Base-by-base conservation (phyloP, 1,140 invertebrate species). In the Bombus waltoni region DNA sequence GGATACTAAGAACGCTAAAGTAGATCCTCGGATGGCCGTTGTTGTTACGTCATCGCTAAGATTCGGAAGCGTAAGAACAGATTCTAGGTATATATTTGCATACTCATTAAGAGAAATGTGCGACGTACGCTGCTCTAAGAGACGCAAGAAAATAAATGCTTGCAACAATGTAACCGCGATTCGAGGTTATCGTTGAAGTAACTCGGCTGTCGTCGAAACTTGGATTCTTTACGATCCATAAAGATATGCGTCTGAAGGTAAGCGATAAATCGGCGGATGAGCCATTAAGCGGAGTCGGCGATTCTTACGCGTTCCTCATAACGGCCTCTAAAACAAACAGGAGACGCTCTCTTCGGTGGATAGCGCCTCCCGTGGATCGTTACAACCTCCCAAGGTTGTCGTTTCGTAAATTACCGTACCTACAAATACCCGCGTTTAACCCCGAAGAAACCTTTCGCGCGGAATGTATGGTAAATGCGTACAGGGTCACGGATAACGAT, bases 161-260 rank as follows among this genome's bases (percentile, higher is more conserved):
- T 22, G 80, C 85, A 87, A 87, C 87, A 83, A 85, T 88, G 87
- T 75, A 83, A 80, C 44, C 76, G 71, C 83, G 87, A 91, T 91
- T 88, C 82, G 84, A 35, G 81, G 81, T 86, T 84, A 87, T 82
- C 81, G 85, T 81, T 81, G 59, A 71, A 90, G 83, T 92, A 92
- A 92, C 91, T 92, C 87, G 90, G 83, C 86, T 86, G 81, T 73
- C 84, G 87, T 87, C 87, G 87, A 91, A 91, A 92, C 85, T 92
- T 92, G 74, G 83, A 83, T 86, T 91, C 82, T 93, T 92, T 93
- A 93, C 90, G 92, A 89, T 90, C 91, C 91, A 93, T 93, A 93
- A 93, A 92, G 68, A 72, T 78, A 85, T 80, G 90, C 87, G 89
- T 85, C 44, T 73, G 40, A 85, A 85, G 65, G 47, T 76, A 72